phyloP scores from a whole-genome alignment of 1,140 invertebrate genomes.

The Heliconius eleuchia region DNA sequence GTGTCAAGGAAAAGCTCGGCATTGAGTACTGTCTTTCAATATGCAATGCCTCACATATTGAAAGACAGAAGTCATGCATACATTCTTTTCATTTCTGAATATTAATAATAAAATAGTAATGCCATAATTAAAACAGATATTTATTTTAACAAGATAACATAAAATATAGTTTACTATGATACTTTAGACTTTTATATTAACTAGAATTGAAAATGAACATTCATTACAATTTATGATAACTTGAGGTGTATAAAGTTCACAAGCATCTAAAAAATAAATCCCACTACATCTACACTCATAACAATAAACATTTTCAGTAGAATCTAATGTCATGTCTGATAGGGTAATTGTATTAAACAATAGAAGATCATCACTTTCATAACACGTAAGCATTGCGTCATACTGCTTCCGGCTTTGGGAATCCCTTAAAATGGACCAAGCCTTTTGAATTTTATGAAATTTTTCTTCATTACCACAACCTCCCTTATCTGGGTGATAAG shows the following conservation, averaged over 20 bases:
- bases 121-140: too few relatives aligned
- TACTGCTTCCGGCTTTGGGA: constrained; percentile 79
- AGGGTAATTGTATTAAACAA: constrained; percentile 82
- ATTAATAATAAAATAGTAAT: too few relatives aligned
- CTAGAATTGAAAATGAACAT: constrained; percentile 84
- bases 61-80: too few relatives aligned
- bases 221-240: constrained; percentile 83
- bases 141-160: too few relatives aligned
- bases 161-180: neutral
- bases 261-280: constrained; percentile 79
- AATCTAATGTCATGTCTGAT: constrained; percentile 77
- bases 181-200: constrained; percentile 59
- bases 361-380: constrained; percentile 79
- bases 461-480: constrained; percentile 46
- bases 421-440: constrained; percentile 1
- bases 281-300: constrained; percentile 86
- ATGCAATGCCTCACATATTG: too few relatives aligned
- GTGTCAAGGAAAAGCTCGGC: too few relatives aligned
- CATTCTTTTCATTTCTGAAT: too few relatives aligned
- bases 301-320: constrained; percentile 63
- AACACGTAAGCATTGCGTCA: constrained; percentile 80
- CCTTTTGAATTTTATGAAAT: constrained; percentile 62
- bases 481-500: constrained; percentile 85
- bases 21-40: too few relatives aligned
- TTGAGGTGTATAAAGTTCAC: constrained; percentile 71